Percentiles rank a stretch among this genome's conserved stretches.
Conservation (phyloP, 2,888 invertebrate genomes). For the Biston betularia region DNA sequence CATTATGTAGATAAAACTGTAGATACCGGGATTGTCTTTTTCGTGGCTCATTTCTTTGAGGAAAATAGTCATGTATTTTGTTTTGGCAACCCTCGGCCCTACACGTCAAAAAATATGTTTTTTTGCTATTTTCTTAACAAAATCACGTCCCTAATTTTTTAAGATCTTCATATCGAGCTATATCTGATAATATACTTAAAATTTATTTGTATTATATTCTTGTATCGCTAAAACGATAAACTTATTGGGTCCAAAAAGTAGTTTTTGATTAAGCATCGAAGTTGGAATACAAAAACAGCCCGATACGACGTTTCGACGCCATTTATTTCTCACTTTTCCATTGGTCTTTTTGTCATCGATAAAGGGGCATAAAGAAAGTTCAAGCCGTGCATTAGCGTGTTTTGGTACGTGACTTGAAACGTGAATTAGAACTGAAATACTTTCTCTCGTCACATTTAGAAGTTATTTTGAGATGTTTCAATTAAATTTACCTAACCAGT, state of each 20-base stretch:
- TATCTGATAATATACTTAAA: background rate
- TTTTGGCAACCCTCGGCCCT: too few relatives aligned
- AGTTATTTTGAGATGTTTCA: slow-evolving; percentile 13
- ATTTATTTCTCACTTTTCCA: slow-evolving; percentile 66
- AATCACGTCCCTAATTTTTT: background rate
- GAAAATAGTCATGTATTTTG: too few relatives aligned
- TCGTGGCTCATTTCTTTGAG: background rate
- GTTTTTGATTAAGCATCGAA: slow-evolving; percentile 71
- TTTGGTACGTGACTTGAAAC: slow-evolving; percentile 66
- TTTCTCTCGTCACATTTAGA: slow-evolving; percentile 47
- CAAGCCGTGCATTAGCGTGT: slow-evolving; percentile 62
- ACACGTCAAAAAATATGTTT: too few relatives aligned
- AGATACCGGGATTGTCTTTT: slow-evolving; percentile 1
- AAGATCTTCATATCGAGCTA: too few relatives aligned
- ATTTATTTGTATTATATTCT: slow-evolving; percentile 19
- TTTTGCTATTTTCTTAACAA: background rate
- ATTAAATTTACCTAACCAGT: slow-evolving; percentile 8
- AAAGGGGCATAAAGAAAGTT: slow-evolving; percentile 62
- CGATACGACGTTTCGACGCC: slow-evolving; percentile 63
- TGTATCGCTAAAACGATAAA: slow-evolving; percentile 30
- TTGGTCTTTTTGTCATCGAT: slow-evolving; percentile 64
- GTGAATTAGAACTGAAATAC: slow-evolving; percentile 50
- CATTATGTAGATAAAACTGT: background rate
- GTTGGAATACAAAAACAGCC: slow-evolving; percentile 69
- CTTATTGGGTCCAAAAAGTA: slow-evolving; percentile 49